phyloP scores from a whole-genome alignment of 2,888 invertebrate species.

The Latrodectus elegans region DNA sequence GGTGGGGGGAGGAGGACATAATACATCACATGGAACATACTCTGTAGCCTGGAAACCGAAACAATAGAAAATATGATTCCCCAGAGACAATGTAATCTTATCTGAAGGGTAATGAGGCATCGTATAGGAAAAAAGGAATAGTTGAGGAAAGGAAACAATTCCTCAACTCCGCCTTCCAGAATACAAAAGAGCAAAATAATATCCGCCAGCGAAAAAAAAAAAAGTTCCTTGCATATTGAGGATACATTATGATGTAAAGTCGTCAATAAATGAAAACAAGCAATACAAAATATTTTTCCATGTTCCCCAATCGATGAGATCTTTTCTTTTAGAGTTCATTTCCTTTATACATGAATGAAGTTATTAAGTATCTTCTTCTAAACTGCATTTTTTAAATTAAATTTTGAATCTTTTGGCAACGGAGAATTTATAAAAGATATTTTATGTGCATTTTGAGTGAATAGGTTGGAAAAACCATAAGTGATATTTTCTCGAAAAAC shows the following conservation, averaged over 20 bases:
- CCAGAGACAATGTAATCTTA: slow-evolving; percentile 49
- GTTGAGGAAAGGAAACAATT: slow-evolving; percentile 8
- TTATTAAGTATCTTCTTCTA: slow-evolving; percentile 13
- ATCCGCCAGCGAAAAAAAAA: slow-evolving; percentile 2
- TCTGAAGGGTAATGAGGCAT: slow-evolving; percentile 49
- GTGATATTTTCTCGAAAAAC: background rate
- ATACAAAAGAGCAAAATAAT: no score
- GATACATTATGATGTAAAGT: slow-evolving; percentile 37
- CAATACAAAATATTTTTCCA: slow-evolving; percentile 19
- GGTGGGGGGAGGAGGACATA: background rate
- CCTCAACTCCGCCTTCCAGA: no score
- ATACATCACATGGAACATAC: slow-evolving; percentile 16
- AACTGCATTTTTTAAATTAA: slow-evolving; percentile 46
- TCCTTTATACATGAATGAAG: slow-evolving; percentile 30
- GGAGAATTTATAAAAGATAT: background rate
- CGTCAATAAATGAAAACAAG: slow-evolving; percentile 48
- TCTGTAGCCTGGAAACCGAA: slow-evolving; percentile 15
- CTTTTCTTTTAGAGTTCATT: slow-evolving; percentile 27
- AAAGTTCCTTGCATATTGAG: slow-evolving; percentile 40
- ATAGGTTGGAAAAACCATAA: slow-evolving; percentile 25
- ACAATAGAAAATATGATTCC: slow-evolving; percentile 21
- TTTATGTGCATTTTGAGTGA: background rate
- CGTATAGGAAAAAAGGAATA: background rate
- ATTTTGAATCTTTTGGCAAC: slow-evolving; percentile 30
- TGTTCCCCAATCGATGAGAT: slow-evolving; percentile 29